Base-by-base conservation (phyloP, 1,140 invertebrate species). In the Eumaeus atala region DNA sequence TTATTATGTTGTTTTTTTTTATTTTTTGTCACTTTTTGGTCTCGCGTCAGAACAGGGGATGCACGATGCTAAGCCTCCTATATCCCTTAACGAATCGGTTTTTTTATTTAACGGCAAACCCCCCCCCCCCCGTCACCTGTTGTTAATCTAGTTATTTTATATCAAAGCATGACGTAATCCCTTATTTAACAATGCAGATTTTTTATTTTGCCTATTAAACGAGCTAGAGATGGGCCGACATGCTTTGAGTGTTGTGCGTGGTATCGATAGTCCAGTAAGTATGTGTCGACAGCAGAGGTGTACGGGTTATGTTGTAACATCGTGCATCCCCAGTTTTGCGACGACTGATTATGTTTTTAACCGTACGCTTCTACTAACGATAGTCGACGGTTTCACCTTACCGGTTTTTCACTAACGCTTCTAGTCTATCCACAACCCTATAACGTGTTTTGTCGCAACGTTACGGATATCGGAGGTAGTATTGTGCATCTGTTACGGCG, bases 371-470 rank as follows among this genome's bases (percentile, higher is more conserved):
- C 70, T 79, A 79, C 78, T 82, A 84, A 84, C 67, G 73, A 66
- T 52, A 54, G 73, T 69, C 68, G 71, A 78, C 70, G 67, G 58
- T 69, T 28, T 28, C 21, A 54, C 53, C 57, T 48, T 67, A 62
- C 58, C 64, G 58, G 57, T 69, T 57, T 53, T 61, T 55, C 60
- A 14, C 9, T 59, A 61, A 48, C 67, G 75, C 69, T 81, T 67
- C 55, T 76, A 78, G 79, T 85, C 74, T 75, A 77, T 86, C 80
- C 83, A 86, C 83, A 86, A 84, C 83, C 83, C 83, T 86, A 78
- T 72, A 61, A 64, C 21, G 21, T 55, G 59, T 58, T 61, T 59
- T 69, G 70, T 80, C 79, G 76, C 74, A 74, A 82, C 78, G 75
- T 85, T 73, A 78, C 77, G 67, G 65, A 67, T 61, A 58, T 74